These are phyloP conservation scores for Engraulis encrasicolus DNA, from an alignment of 2,113 vertebrate species.

Conservation along the genomic window DNA sequence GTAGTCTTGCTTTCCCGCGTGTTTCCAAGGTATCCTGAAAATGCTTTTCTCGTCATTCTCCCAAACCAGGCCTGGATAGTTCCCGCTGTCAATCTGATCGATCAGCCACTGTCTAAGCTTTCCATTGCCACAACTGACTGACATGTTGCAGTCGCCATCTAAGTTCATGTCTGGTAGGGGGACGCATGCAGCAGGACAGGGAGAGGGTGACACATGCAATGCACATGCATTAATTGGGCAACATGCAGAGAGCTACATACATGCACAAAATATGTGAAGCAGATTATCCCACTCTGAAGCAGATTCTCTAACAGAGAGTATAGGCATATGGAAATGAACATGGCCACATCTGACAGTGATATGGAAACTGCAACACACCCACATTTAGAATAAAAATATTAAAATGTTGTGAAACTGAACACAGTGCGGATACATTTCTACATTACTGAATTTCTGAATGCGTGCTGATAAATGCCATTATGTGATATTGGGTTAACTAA, in stretches of 20 bases:
- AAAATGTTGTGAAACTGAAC: no score
- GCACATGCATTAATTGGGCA: constrained; percentile 20
- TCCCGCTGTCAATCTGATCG: constrained; percentile 94
- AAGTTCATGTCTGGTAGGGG: constrained; percentile 69
- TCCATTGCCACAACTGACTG: constrained; percentile 92
- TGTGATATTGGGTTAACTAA: no score
- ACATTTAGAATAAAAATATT: no score
- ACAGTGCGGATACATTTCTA: no score
- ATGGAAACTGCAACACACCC: no score
- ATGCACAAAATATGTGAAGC: not conserved
- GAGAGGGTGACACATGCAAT: constrained; percentile 21
- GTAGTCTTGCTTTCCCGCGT: constrained; percentile 97
- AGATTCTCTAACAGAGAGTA: no score
- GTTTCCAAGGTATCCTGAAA: constrained; percentile 98
- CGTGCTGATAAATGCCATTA: no score
- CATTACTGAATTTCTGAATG: no score
- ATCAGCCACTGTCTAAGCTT: constrained; percentile 98
- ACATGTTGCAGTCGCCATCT: constrained; percentile 77
- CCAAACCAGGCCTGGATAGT: constrained; percentile 93
- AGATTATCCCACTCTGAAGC: no score
- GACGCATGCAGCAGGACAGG: constrained; percentile 43
- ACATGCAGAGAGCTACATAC: not conserved
- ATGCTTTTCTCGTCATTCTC: constrained; percentile 93
- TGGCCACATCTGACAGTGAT: no score
- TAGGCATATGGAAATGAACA: no score